A percentile compares a stretch with the other conserved stretches of the same genome.
Conservation (phyloP, 2,888 invertebrate species). For the Pterobdella sp. region DNA sequence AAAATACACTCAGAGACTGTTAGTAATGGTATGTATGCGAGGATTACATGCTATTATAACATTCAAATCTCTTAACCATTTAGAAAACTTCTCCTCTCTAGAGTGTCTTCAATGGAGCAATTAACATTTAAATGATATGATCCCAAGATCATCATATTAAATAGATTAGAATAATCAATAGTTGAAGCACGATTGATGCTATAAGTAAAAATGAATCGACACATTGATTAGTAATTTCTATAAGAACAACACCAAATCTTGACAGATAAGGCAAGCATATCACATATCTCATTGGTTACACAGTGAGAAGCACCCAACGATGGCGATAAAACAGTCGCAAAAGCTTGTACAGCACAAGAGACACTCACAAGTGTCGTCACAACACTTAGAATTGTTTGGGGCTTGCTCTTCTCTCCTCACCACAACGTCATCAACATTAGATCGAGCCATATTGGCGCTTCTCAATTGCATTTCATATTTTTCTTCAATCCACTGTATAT, state of each 20-base stretch:
- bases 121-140: neutral
- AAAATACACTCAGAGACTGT: too few relatives aligned
- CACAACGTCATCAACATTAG: neutral
- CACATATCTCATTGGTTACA: too few relatives aligned
- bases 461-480: neutral
- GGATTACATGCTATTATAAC: too few relatives aligned
- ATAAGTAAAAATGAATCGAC: neutral
- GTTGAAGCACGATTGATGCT: neutral
- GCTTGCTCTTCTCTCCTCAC: neutral
- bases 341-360: neutral
- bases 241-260: too few relatives aligned
- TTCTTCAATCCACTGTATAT: neutral
- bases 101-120: slow-evolving; percentile 13
- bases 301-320: too few relatives aligned
- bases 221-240: neutral
- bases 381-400: too few relatives aligned
- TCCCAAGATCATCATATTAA: neutral
- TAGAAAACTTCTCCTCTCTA: slow-evolving; percentile 22
- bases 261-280: too few relatives aligned
- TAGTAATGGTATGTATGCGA: too few relatives aligned
- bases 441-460: neutral
- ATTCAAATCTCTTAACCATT: slow-evolving; percentile 17
- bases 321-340: neutral
- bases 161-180: neutral
- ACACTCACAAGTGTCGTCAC: too few relatives aligned